A percentile compares a stretch with the other conserved stretches of the same genome.
These are phyloP conservation scores for Pecten maximus DNA, from an alignment of 2,888 invertebrate species.

Conservation along the genomic window DNA sequence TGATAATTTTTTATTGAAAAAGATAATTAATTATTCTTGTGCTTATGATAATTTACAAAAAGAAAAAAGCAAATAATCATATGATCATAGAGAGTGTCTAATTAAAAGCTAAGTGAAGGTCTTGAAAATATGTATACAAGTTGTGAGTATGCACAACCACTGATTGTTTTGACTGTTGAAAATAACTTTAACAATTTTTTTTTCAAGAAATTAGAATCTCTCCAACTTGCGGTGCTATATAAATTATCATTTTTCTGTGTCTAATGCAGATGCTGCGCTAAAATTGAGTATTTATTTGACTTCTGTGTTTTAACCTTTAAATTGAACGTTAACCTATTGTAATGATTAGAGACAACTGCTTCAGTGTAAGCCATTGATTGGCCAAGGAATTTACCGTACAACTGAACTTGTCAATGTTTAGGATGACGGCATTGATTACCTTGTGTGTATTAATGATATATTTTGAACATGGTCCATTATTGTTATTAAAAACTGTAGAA, in stretches of 20 bases:
- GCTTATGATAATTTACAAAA: no score
- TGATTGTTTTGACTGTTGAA: neutral
- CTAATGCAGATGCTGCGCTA: no score
- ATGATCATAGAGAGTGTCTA: neutral
- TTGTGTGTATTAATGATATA: neutral
- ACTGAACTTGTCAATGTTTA: no score
- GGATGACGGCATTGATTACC: neutral
- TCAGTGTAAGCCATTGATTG: neutral
- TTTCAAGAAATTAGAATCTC: neutral
- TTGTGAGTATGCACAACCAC: neutral
- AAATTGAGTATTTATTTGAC: no score
- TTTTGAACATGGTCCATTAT: slow-evolving; percentile 10
- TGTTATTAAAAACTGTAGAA: neutral
- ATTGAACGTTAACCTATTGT: no score
- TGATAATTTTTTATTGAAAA: no score
- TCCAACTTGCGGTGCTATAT: neutral
- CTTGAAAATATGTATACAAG: neutral
- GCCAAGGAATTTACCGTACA: neutral
- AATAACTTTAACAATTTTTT: neutral
- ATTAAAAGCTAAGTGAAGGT: neutral
- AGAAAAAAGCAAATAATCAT: no score
- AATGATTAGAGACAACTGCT: no score
- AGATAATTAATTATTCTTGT: no score
- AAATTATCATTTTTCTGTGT: neutral
- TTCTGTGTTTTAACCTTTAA: no score